phyloP scores from a whole-genome alignment of 2,888 invertebrate species.

The Protonemura montana region DNA sequence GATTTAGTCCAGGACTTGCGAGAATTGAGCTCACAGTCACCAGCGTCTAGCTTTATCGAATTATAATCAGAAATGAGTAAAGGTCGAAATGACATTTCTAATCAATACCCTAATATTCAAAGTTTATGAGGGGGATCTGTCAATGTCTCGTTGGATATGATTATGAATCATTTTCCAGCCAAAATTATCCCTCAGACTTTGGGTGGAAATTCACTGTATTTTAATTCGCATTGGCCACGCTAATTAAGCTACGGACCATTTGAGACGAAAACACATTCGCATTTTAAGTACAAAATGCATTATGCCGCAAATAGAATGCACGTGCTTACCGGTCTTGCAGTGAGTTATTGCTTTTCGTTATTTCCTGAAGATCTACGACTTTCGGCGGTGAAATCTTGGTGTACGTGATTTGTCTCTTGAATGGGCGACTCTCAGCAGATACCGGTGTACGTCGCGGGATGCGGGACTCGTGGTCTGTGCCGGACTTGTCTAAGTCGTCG shows the following conservation, averaged over 20 bases:
- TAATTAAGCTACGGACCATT: too few species aligned
- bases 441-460: neutral
- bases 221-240: too few species aligned
- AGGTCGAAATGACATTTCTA: too few species aligned
- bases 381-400: constrained; percentile 42
- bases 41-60: neutral
- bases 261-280: too few species aligned
- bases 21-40: too few species aligned
- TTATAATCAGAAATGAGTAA: neutral
- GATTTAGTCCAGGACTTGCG: neutral
- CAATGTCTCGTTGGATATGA: too few species aligned
- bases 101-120: too few species aligned
- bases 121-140: too few species aligned
- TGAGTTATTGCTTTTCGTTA: neutral
- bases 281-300: too few species aligned
- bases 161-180: too few species aligned
- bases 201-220: too few species aligned
- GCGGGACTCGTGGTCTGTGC: constrained; percentile 14
- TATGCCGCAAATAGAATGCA: neutral
- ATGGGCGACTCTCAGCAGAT: neutral
- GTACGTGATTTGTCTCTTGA: constrained; percentile 58
- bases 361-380: neutral
- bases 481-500: neutral
- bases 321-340: neutral
- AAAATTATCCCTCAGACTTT: too few species aligned